Evolutionary conservation across 1,140 invertebrate genomes (phyloP), one percentile per base, ranked within the genome.

Genomic region (Gonatopus flavifemur): DNA sequence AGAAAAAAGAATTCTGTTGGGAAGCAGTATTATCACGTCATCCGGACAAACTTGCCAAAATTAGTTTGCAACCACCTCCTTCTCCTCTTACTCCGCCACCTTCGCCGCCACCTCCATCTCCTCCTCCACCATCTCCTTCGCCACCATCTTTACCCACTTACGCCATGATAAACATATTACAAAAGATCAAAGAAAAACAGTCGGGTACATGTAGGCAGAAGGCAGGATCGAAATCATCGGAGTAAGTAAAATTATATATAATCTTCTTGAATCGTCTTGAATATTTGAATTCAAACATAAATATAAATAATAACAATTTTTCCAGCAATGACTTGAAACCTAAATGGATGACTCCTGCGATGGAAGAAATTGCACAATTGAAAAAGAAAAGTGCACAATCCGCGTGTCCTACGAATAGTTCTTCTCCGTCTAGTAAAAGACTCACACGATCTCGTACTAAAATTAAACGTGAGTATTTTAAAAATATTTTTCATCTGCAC

Each of bases 161-260:
- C 19, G 81, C 80, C 1, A 82, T 82, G 81, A 53, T 81, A 7
- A 59, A 71, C n/a, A 68, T 81, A 19, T 60, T 81, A 49, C 67
- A 75, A 40, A 73, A 53, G 46, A 80, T 76, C 58, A 81, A 76
- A 44, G 70, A 78, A 13, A 66, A 56, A 49, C 67, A 69, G 52
- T 59, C 63, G n/a, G 57, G 65, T 25, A 35, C 57, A 21, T 52
- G 58, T 15, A 70, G 55, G 42, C 62, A 67, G 16, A 65, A 60
- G 48, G 16, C 47, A 41, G 21, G 52, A 21, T 48, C 49, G 8
- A 76, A 68, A 65, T 66, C 64, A 19, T 37, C 45, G 10, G 73
- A 76, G 75, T 77, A 57, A 69, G 48, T 66, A 60, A 18, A 20
- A 6, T 45, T 31, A 40, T 16, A 15, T 39, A 31, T 22, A 32